These are phyloP conservation scores for Andrena haemorrhoa DNA, from an alignment of 2,888 invertebrate species.

Conservation along the genomic window DNA sequence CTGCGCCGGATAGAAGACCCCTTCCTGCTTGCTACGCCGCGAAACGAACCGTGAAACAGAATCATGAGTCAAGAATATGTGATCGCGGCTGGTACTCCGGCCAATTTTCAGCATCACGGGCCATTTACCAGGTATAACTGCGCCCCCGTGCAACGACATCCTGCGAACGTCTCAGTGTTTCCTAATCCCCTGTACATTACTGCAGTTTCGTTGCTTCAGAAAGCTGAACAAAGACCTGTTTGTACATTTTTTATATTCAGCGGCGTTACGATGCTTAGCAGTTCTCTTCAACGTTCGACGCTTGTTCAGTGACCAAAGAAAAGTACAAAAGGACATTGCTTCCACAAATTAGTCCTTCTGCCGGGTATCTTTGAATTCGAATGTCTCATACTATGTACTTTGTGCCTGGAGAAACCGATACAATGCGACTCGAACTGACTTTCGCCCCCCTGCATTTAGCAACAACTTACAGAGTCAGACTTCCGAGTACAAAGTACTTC, in stretches of 20 bases:
- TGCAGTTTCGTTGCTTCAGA: not conserved
- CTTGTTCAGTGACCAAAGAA: not conserved
- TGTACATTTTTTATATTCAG: conserved; percentile 12
- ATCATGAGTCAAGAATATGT: not conserved
- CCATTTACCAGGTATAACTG: conserved; percentile 22
- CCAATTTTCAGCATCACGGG: conserved; percentile 6
- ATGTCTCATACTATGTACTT: not conserved
- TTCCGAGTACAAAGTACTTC: conserved; percentile 30
- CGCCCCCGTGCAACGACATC: not conserved
- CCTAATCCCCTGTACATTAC: conserved; percentile 29
- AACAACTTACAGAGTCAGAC: conserved; percentile 18
- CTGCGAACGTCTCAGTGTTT: not conserved
- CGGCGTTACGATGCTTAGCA: not conserved
- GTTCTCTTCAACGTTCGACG: not conserved
- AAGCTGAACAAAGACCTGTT: conserved; percentile 22
- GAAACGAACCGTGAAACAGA: conserved; percentile 12
- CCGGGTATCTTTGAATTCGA: conserved; percentile 2
- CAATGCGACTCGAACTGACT: conserved; percentile 13
- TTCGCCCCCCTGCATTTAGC: not conserved
- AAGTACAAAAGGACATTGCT: not conserved
- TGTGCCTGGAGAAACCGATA: not conserved
- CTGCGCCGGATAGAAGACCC: not conserved
- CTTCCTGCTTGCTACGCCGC: conserved; percentile 6
- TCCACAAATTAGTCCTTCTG: not conserved
- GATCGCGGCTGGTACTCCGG: not conserved